Evolutionary conservation across 2,888 invertebrate species (phyloP), one percentile per base, ranked within the genome.

Genomic region (Eretmocerus hayati): DNA sequence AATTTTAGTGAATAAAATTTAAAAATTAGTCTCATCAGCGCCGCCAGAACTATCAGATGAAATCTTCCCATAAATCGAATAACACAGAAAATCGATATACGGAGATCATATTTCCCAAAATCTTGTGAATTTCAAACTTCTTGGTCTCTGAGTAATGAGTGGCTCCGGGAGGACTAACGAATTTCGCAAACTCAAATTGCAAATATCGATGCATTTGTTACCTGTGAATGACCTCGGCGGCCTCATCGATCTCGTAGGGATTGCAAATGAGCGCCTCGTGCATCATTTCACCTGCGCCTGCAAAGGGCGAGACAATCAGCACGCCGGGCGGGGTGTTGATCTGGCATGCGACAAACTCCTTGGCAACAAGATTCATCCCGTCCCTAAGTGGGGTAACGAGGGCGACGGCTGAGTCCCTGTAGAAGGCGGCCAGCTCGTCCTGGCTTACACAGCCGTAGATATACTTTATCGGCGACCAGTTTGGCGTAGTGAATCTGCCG

Each of bases 241-340:
- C 89, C 57, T 87, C 87, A 60, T 90, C 85, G 42, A 90, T 77
- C 69, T 92, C 91, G 62, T 91, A 90, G 0, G 91, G 91, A 70
- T 92, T 92, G 66, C 89, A 90, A 42, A 90, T 81, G 9, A 92
- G 75, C 2, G 91, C 91, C 67, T 92, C 91, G 72, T 90, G 90
- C 91, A 92, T 91, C 78, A 88, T 90, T 71, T 91, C 90, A 1
- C 90, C 90, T 5, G 92, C 91, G 1, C 92, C 92, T 48, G 92
- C 91, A 66, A 92, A 92, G 0, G 91, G 91, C 0, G 91, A 91
- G 8, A 92, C 84, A 42, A 92, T 87, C 31, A 92, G 72, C 1
- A 92, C 91, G 3, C 92, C 92, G 0, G 87, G 90, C 0, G 87
- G 84, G 20, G 80, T 80, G 62, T 90, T 90, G 30, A 90, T 90